Evolutionary conservation across 2,113 vertebrate genomes (phyloP).

Genomic region (Neotragus moschatus): DNA sequence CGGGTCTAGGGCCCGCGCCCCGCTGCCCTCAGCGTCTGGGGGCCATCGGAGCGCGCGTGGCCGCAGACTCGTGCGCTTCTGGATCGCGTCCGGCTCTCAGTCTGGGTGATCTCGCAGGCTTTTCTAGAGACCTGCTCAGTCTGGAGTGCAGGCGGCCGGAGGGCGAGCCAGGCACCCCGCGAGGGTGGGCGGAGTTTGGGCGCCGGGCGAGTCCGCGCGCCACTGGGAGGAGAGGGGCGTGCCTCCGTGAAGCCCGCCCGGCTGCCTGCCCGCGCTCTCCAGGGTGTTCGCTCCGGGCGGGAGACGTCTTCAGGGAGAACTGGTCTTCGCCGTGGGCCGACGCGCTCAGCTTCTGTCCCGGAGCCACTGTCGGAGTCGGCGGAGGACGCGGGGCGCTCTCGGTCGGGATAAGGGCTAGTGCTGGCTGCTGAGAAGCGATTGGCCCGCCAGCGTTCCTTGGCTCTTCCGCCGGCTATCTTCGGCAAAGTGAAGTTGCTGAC

Average conservation of each 20-base stretch:
- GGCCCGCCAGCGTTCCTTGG: background rate
- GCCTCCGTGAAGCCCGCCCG: background rate
- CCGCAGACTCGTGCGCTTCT: background rate
- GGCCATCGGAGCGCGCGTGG: background rate
- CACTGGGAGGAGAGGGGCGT: constrained; percentile 50
- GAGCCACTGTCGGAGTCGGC: background rate
- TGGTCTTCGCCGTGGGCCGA: fast-evolving
- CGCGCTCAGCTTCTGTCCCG: background rate
- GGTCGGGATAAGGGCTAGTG: background rate
- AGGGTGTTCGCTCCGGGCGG: background rate
- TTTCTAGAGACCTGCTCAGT: fast-evolving
- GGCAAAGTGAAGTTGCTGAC: constrained; percentile 61
- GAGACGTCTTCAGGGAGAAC: background rate
- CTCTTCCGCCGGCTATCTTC: constrained; percentile 28
- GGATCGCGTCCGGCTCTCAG: fast-evolving
- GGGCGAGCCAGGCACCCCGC: background rate
- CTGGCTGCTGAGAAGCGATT: background rate
- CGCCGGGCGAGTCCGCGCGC: background rate
- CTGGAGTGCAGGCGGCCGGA: background rate
- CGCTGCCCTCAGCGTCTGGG: background rate
- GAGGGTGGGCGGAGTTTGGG: constrained; percentile 53
- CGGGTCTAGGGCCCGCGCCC: background rate
- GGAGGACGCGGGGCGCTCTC: background rate
- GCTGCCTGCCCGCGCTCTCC: background rate
- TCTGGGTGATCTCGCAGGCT: background rate